Evolutionary conservation across 2,888 invertebrate genomes (phyloP), one percentile per base, ranked within the genome.

Genomic region (Siphonodentalium dalli): DNA sequence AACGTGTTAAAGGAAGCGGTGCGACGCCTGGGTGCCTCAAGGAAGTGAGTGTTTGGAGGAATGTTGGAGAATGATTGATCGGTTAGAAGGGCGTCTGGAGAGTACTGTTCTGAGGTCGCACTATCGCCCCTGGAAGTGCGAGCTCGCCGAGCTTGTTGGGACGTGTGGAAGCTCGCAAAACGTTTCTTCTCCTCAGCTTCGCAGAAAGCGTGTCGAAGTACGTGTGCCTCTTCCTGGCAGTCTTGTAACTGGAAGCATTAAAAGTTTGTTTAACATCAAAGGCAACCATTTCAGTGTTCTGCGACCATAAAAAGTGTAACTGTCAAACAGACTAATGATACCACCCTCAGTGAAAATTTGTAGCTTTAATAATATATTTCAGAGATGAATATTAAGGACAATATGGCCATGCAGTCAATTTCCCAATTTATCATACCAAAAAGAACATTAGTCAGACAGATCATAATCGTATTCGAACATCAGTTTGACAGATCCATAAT

Each of bases 171-270:
- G 27, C 59, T 63, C 24, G 71, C 61, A 59, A 77, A 77, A 23
- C 76, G 63, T 43, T 88, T 89, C 60, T 89, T 88, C 83, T 96
- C 96, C 63, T 90, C 90, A 11, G 85, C 83, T 82, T 92, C 92
- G 63, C 89, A 88, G 61, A 88, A 88, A 43, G 87, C 86, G 82
- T 96, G 96, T 2, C 94, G 87, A 35, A 83, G 77, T 3, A 84
- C 78, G 67, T 89, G 88, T 0, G 88, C 86, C 54, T 88, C 88
- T 55, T 93, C 92, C 0, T 90, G 88, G 54, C 91, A 84, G 80
- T 94, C 93, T 81, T 94, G 93, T 45, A 86, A 84, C 86, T 59
- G 58, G 21, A 26, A 50, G 37, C 27, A 43, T 8, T 52, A 28
- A 26, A 41, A 44, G 11, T n/a, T n/a, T n/a, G n/a, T n/a, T n/a